Evolutionary conservation across 2,888 invertebrate species (phyloP).

Genomic region (Stenchaetothrips biformis): DNA sequence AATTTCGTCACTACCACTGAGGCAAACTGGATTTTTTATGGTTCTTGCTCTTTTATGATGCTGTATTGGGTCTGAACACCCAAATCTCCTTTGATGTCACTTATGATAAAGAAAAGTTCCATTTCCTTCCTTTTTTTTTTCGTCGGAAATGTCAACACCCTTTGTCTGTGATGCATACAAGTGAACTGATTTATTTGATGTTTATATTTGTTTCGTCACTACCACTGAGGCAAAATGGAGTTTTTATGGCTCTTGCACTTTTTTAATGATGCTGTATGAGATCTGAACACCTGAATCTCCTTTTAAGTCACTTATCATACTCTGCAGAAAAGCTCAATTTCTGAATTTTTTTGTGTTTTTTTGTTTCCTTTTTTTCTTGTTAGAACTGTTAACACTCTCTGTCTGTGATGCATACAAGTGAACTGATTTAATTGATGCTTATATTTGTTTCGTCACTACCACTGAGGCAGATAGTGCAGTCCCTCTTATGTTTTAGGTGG

Average conservation of each 20-base stretch:
- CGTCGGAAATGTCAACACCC: not conserved
- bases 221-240: constrained; percentile 40
- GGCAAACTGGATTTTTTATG: not conserved
- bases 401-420: not conserved
- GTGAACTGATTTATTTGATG: not conserved
- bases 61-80: too few relatives aligned
- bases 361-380: too few relatives aligned
- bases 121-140: not conserved
- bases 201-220: not conserved
- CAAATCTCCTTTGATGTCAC: too few relatives aligned
- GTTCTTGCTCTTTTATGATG: not conserved
- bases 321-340: too few relatives aligned
- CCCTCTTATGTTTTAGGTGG: too few relatives aligned
- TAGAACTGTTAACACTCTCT: too few relatives aligned
- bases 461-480: constrained; percentile 39
- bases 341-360: too few relatives aligned
- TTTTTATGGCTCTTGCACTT: too few relatives aligned
- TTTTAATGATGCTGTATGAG: too few relatives aligned
- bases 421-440: not conserved
- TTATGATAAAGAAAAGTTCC: too few relatives aligned
- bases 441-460: constrained; percentile 36
- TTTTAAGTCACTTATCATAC: too few relatives aligned
- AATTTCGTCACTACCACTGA: constrained; percentile 15
- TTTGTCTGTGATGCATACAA: not conserved
- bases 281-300: too few relatives aligned